Evolutionary conservation across 2,113 vertebrate species (phyloP).

Genomic region (Ameiurus melas): DNA sequence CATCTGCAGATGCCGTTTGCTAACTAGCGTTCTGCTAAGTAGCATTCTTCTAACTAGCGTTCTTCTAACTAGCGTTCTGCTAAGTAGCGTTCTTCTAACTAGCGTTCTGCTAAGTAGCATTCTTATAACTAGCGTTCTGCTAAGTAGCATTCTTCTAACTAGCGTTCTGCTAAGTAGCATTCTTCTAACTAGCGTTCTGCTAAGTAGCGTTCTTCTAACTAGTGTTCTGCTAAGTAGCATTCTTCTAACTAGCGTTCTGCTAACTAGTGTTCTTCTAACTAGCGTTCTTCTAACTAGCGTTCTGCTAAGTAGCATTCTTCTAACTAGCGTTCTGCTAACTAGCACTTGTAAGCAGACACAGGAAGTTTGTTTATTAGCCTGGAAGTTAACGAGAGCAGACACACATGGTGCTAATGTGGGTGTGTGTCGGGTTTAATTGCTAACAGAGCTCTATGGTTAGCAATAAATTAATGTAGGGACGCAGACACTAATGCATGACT

Average conservation of each 20-base stretch:
- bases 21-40: slow-evolving; percentile 7
- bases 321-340: slow-evolving; percentile 13
- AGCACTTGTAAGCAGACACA: not conserved
- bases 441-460: slow-evolving; percentile 20
- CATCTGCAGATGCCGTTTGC: not conserved
- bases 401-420: not conserved
- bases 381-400: not conserved
- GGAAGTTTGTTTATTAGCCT: slow-evolving; percentile 7
- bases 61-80: slow-evolving; percentile 8
- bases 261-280: no score
- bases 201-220: not conserved
- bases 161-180: not conserved
- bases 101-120: slow-evolving; percentile 1
- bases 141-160: not conserved
- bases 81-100: slow-evolving; percentile 10
- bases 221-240: slow-evolving; percentile 1
- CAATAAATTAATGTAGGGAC: slow-evolving; percentile 23
- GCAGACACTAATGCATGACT: not conserved
- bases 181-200: not conserved
- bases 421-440: not conserved
- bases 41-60: not conserved
- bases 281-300: no score
- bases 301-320: no score
- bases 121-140: not conserved
- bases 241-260: not conserved